Base-by-base conservation (phyloP, 2,113 vertebrate species). In the Scolopax mira region DNA sequence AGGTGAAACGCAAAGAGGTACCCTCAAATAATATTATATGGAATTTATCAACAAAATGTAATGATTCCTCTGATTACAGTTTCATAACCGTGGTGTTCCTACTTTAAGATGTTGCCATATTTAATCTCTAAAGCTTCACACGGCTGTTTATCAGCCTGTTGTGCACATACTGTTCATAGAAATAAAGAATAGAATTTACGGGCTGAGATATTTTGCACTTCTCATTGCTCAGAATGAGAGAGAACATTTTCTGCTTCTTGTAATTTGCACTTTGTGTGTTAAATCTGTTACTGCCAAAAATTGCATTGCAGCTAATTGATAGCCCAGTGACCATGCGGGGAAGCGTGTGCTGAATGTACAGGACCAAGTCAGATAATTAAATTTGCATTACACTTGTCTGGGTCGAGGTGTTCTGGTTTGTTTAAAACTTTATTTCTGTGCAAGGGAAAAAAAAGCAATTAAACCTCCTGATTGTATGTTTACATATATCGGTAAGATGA, bases 211-310 rank as follows among this genome's bases (percentile, higher is more conserved):
- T 80, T 96, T 96, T 95, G 84, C 96, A 71, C 41, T 94, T 88
- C 89, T 85, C 46, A 2, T 89, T 49, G 91, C 89, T 96, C 75
- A 72, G 87, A 90, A 89, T 35, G 77, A 90, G 89, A 83, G 85
- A 93, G 72, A 89, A 55, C 66, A 77, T 90, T 71, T 83, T 78
- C 89, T 96, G 93, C 91, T 97, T 93, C 85, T 93, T 90, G 71
- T 86, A 89, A 94, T 91, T 94, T 95, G 80, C 86, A 96, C 92
- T 95, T 71, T 95, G 82, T 62, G 65, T 95, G 66, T 93, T 60
- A n/a, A 92, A 66, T 96, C 74, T 94, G 33, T 91, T 88, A 52
- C 96, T 97, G 93, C 95, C 94, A 82, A 83, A 96, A 96, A 81
- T 83, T 41, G 18, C 78, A 33, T 79, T 92, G 95, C 79, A 96